Evolutionary conservation across 2,113 vertebrate genomes (phyloP), one percentile per base, ranked within the genome.

Genomic region (Gymnobelideus leadbeateri): DNA sequence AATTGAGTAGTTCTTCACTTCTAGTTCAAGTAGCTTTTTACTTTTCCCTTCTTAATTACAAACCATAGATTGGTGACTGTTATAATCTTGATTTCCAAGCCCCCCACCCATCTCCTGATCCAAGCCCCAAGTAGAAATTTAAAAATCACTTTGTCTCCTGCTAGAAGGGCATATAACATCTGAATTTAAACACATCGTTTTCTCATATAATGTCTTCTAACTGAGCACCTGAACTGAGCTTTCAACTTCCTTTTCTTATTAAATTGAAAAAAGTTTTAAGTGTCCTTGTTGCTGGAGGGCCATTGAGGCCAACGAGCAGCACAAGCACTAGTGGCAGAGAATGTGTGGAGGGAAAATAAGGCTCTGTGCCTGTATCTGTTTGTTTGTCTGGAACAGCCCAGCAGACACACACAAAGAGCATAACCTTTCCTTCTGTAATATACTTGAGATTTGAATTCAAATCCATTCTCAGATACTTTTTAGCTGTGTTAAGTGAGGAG

Each of bases 301-400:
- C 97, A 4, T 12, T 95, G 91, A 95, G 97, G 50, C 54, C 89
- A 95, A n/a, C 57, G 26, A 31, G 50, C 1, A 31, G 7, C 57
- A 93, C 24, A 77, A 89, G 92, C 95, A 50, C 47, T 94, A 19
- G 46, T 55, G 95, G 95, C 93, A 97, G 57, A 77, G 3, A 55
- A 43, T 94, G 37, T 7, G 10, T 51, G n/a, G n/a, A 93, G 92
- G 19, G 54, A 95, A 37, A 51, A 7, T 8, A 37, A 61, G 16
- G 0, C 16, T 49, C 1, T 25, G 16, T 43, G 53, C 55, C 25
- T 68, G 43, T 50, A 37, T 46, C 43, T 68, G 16, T 93, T 11
- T 54, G 14, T 37, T 31, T 94, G 52, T 51, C 21, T 91, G 54
- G 53, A 43, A 43, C 7, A 84, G 19, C 19, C 7, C 68, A 84